phyloP scores from a whole-genome alignment of 2,797 vertebrate genomes.

The Sebastes oblongus region DNA sequence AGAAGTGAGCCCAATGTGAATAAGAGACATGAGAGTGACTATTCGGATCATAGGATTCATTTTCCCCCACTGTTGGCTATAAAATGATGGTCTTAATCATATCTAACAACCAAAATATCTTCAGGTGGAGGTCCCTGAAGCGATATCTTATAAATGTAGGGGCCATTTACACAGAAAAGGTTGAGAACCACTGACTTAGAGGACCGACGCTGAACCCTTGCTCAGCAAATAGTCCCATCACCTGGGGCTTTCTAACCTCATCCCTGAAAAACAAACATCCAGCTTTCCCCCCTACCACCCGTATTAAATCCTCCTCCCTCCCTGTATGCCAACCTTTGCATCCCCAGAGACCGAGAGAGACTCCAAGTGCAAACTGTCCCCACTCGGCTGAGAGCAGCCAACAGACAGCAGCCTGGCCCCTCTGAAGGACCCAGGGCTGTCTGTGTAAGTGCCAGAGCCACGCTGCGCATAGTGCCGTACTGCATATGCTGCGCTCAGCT shows the following conservation, averaged over 20 bases:
- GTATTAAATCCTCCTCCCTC: constrained; percentile 54
- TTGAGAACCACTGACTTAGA: not conserved
- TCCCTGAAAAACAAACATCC: constrained; percentile 67
- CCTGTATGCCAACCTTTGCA: constrained; percentile 68
- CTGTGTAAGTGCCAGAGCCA: constrained; percentile 75
- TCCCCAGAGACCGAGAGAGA: constrained; percentile 69
- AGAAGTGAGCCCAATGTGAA: no score
- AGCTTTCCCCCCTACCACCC: constrained; percentile 42
- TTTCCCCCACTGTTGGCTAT: no score
- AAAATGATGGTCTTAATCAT: no score
- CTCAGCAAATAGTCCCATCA: constrained; percentile 61
- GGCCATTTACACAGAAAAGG: no score
- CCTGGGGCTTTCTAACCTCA: constrained; percentile 56
- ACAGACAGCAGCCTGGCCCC: constrained; percentile 77
- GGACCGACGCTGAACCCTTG: constrained; percentile 50
- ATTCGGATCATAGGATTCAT: no score
- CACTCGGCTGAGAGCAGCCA: constrained; percentile 67
- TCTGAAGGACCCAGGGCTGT: constrained; percentile 72
- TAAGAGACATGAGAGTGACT: no score
- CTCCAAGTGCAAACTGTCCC: constrained; percentile 79
- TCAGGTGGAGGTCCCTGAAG: no score
- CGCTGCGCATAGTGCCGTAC: constrained; percentile 71
- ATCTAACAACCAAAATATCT: no score
- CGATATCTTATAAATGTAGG: no score
- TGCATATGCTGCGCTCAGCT: constrained; percentile 77